Percentiles rank a stretch among this genome's conserved stretches.
phyloP scores from a whole-genome alignment of 1,140 invertebrate species.

The Drosophila sp. region DNA sequence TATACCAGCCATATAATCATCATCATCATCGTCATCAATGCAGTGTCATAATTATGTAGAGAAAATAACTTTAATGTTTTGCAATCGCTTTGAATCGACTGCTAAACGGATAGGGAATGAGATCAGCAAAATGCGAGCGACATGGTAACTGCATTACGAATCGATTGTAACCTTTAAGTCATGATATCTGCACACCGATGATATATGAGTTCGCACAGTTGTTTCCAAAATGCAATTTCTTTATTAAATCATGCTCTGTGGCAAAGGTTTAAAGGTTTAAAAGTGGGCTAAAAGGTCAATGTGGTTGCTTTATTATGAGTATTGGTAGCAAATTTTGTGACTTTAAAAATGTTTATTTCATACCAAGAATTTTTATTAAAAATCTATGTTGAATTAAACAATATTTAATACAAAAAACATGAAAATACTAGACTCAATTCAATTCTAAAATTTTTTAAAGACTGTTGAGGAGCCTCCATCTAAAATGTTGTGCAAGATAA shows the following conservation, averaged over 20 bases:
- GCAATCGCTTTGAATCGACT: slow-evolving; percentile 15
- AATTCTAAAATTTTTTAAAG: too few species aligned
- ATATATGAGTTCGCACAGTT: background rate
- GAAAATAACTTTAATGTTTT: slow-evolving; percentile 42
- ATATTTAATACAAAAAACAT: too few species aligned
- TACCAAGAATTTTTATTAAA: too few species aligned
- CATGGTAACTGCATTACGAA: slow-evolving; percentile 24
- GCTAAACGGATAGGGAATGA: background rate
- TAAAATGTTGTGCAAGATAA: too few species aligned
- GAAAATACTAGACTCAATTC: too few species aligned
- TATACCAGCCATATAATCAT: slow-evolving; percentile 9
- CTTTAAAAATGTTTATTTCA: too few species aligned
- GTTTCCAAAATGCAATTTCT: slow-evolving; percentile 5
- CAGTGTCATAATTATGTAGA: slow-evolving; percentile 39
- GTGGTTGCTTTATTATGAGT: background rate
- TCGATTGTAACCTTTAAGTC: slow-evolving; percentile 21
- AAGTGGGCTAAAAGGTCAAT: background rate
- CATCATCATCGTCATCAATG: slow-evolving; percentile 30
- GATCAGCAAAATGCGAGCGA: slow-evolving; percentile 13
- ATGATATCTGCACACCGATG: background rate
- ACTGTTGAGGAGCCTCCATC: too few species aligned
- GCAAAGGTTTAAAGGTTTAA: too few species aligned
- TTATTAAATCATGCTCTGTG: background rate
- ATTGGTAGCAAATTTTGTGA: background rate
- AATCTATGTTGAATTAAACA: too few species aligned